phyloP scores from a whole-genome alignment of 30 jellyfish, hydroid and myxozoan species.

The Hydractinia echinata region DNA sequence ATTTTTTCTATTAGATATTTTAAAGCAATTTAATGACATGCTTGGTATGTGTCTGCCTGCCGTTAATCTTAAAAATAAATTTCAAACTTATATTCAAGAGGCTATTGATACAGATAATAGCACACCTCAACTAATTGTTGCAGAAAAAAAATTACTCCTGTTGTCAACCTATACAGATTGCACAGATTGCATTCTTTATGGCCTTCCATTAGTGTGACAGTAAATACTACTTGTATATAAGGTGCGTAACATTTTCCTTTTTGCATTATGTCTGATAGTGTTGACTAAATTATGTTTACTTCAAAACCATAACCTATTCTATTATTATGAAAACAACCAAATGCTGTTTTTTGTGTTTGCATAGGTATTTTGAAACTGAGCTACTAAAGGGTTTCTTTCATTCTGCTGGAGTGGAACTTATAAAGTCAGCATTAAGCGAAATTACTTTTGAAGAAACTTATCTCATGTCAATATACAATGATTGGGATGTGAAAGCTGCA shows the following conservation, averaged over 20 bases:
- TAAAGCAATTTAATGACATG: no score
- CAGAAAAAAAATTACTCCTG: neutral
- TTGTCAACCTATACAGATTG: neutral
- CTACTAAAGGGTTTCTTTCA: neutral
- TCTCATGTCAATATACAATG: neutral
- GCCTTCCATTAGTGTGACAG: neutral
- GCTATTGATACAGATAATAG: neutral
- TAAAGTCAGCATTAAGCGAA: neutral
- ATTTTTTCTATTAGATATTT: no score
- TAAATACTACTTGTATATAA: neutral
- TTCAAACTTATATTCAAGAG: no score
- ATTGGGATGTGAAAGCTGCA: constrained; percentile 1
- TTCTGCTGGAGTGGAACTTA: neutral
- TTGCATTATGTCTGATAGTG: neutral
- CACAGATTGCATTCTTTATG: constrained; percentile 3
- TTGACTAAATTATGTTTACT: no score
- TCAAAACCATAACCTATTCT: no score
- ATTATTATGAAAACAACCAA: no score
- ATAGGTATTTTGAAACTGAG: neutral
- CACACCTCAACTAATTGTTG: neutral
- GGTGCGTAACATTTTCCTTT: neutral
- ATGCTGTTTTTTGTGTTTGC: neutral
- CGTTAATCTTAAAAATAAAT: no score
- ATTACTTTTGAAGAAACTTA: neutral
- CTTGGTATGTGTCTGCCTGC: no score